Evolutionary conservation across 23 tunicate species (phyloP), one percentile per base, ranked within the genome.

Genomic region (Botrylloides violaceus): DNA sequence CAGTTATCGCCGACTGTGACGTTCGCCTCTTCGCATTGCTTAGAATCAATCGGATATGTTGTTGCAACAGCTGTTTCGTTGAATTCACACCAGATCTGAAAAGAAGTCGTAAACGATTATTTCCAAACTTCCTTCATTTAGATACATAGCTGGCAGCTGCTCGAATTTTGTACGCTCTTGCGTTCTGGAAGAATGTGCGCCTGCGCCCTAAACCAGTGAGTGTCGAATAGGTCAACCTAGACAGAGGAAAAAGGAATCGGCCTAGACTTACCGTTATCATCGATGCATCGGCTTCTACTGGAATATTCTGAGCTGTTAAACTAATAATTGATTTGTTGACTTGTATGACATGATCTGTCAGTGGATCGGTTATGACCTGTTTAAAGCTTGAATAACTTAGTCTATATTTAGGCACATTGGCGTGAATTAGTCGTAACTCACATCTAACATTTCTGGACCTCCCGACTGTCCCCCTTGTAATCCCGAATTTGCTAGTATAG

Each of bases 331-430:
- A 61, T 63, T 87, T 87, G 79, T 87, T 76, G 1, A 87, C 95
- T 71, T 71, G 72, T 5, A 87, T 60, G 38, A 87, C 84, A 30
- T 76, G 79, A 19, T 87, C 78, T 9, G 86, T 80, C 49, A 87
- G 71, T 3, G 95, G 95, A 32, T 87, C 77, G 19, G 86, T 81
- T 19, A 87, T 76, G 3, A 76, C 95, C 95, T 87, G 65, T 7
- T 43, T 43, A 7, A 43, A 9, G 53, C 15, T 15, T 7, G 53
- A 43, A 7, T 9, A 43, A 43, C 9, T 7, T 15, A 43, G 53
- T 43, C 53, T 7, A 7, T 7, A 43, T 7, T 43, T 7, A 15
- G 53, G 53, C 15, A 43, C 12, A 43, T 9, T 43, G 9, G 53
- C 53, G 53, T 15, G 15, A 43, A n/a, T n/a, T n/a, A n/a, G n/a